Conservation (phyloP, 2,888 invertebrate genomes). For the Helicoverpa assulta region DNA sequence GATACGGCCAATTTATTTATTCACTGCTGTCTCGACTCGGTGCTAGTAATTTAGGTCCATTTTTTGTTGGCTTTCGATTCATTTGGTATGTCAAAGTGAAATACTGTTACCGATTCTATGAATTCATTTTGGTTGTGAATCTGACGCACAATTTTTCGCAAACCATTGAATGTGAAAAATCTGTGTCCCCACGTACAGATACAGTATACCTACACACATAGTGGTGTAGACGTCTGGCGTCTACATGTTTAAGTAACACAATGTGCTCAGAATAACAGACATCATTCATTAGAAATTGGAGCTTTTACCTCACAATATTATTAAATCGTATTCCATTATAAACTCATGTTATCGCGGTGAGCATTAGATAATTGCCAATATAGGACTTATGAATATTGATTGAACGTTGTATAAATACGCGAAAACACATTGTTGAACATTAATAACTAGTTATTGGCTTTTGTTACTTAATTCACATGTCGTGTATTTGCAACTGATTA, state of each 20-base stretch:
- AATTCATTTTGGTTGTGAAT: constrained; percentile 17
- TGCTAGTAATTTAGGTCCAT: constrained; percentile 25
- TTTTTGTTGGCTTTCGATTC: constrained; percentile 26
- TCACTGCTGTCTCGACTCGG: constrained; percentile 43
- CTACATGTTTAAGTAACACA: background rate
- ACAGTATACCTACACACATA: no score
- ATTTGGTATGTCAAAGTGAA: constrained; percentile 29
- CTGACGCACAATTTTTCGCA: background rate
- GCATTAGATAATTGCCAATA: constrained; percentile 26
- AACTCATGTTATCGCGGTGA: constrained; percentile 22
- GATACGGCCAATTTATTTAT: constrained; percentile 67
- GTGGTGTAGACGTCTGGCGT: no score
- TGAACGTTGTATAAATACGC: constrained; percentile 12
- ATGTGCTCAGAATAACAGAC: background rate
- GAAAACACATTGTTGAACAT: constrained; percentile 12
- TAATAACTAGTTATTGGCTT: background rate
- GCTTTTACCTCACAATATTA: background rate
- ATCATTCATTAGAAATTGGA: background rate
- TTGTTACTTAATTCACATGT: background rate
- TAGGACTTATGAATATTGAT: constrained; percentile 42
- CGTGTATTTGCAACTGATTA: background rate
- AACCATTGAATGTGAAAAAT: background rate
- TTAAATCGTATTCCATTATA: constrained; percentile 16
- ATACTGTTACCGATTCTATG: constrained; percentile 11
- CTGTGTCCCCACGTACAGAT: background rate